Evolutionary conservation across 2,113 vertebrate species (phyloP), one percentile per base, ranked within the genome.

Genomic region (Chaetorhynchus papuensis): DNA sequence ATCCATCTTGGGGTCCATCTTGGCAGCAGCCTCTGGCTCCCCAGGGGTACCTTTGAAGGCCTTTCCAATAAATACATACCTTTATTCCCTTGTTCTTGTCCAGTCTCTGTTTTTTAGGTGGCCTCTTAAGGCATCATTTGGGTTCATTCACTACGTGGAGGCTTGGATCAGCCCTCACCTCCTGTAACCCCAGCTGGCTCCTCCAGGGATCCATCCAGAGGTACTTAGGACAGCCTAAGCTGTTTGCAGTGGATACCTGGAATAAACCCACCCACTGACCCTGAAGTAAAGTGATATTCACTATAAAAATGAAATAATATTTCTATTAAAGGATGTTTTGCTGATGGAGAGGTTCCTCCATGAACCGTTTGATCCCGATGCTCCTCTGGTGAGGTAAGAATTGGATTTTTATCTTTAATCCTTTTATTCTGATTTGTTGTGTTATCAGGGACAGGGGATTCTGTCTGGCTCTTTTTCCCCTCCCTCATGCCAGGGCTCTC

Each of bases 361-460:
- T 7, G 24, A 49, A n/a, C 18, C 6, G 6, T 56, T 30, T 49
- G 60, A 35, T 57, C 42, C 42, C 0, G 0, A n/a, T 56, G 23
- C 10, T 56, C 24, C 42, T 35, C 60, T 84, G 41, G 12, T 12
- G 23, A n/a, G 50, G n/a, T 24, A 49, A 15, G 50, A 65, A n/a
- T 13, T 24, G 30, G 8, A 30, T 49, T 75, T 75, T 49, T 65
- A 24, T 65, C 30, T 65, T 65, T n/a, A 56, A 65, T 49, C 8
- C 19, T 49, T 65, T 65, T 65, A 24, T 41, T 56, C 50, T 57
- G 50, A 41, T 23, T 64, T 54, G 14, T 18, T 39, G 2, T 64
- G n/a, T 23, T 56, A 56, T 19, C 23, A 74, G 50, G 19, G 42
- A 41, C 30, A 49, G 18, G 30, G 42, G 49, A 74, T 74, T 56